These are phyloP conservation scores for Conopomorpha cramerella DNA, from an alignment of 1,140 invertebrate genomes.

Conservation along the genomic window DNA sequence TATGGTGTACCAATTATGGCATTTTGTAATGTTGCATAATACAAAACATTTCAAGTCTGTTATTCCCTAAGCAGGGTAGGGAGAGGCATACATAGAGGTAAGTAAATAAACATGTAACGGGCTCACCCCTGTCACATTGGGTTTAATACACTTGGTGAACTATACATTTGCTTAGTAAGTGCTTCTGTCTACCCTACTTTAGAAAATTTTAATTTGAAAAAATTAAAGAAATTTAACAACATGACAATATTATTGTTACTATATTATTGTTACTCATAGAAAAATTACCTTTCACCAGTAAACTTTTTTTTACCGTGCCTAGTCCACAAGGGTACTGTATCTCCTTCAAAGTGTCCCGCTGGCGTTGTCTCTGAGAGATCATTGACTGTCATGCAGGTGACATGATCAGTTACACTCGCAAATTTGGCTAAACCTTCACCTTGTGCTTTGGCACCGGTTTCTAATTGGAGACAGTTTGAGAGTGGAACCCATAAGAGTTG, in stretches of 20 bases:
- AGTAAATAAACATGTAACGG: no score
- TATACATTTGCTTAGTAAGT: no score
- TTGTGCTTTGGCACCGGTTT: slow-evolving; percentile 31
- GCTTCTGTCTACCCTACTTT: slow-evolving; percentile 1
- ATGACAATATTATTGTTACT: no score
- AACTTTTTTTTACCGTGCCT: slow-evolving; percentile 71
- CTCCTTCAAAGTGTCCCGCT: slow-evolving; percentile 69
- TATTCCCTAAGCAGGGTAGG: no score
- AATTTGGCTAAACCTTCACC: slow-evolving; percentile 38
- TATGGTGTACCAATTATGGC: no score
- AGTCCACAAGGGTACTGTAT: slow-evolving; percentile 72
- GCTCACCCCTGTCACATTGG: no score
- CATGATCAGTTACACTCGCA: slow-evolving; percentile 25
- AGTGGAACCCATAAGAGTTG: slow-evolving; percentile 38
- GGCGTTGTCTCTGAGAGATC: slow-evolving; percentile 36
- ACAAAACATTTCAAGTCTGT: no score
- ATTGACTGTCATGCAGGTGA: slow-evolving; percentile 31
- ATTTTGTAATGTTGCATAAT: no score
- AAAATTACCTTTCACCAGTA: slow-evolving; percentile 52
- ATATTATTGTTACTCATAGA: no score
- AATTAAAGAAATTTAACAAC: no score
- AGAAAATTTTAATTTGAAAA: neutral
- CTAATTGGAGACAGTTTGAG: slow-evolving; percentile 32
- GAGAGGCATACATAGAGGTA: no score
- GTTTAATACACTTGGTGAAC: no score